Percentiles rank a stretch among this genome's conserved stretches.
Evolutionary conservation across 1,140 invertebrate species (phyloP).

Genomic region (Drosophila obscura): DNA sequence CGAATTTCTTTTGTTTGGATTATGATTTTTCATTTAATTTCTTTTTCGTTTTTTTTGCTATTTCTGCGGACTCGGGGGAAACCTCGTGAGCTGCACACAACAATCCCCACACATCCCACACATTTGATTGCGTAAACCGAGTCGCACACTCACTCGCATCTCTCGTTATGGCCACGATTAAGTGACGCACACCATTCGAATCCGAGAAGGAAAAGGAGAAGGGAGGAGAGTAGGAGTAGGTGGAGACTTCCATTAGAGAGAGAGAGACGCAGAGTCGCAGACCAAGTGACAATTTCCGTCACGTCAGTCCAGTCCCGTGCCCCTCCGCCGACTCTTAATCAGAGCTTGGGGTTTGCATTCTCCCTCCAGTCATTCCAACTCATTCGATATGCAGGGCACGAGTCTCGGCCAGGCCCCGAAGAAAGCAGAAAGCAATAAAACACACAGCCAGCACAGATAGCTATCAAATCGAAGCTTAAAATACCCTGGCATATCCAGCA

Average conservation of each 20-base stretch:
- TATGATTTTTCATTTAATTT: slow-evolving; percentile 12
- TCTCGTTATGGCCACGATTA: slow-evolving; percentile 28
- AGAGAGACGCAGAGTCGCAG: not conserved
- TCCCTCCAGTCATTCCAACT: slow-evolving; percentile 4
- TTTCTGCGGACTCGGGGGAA: slow-evolving; percentile 3
- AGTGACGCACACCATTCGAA: slow-evolving; percentile 21
- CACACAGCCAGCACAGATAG: not conserved
- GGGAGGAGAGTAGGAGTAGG: too few species aligned
- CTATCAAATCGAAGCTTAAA: too few species aligned
- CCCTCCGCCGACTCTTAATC: not conserved
- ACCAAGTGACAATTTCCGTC: slow-evolving; percentile 57
- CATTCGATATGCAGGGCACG: slow-evolving; percentile 44
- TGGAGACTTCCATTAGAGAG: not conserved
- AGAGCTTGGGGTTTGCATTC: too few species aligned
- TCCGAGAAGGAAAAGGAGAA: too few species aligned
- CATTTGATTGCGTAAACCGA: slow-evolving; percentile 33
- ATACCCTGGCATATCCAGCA: too few species aligned
- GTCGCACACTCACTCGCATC: slow-evolving; percentile 15
- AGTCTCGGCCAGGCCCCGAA: slow-evolving; percentile 12
- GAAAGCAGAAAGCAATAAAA: slow-evolving; percentile 33
- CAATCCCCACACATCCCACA: slow-evolving; percentile 14
- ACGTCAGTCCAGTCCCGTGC: not conserved
- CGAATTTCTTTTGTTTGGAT: slow-evolving; percentile 26
- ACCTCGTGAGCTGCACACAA: too few species aligned
- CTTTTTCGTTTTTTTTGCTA: slow-evolving; percentile 3